Conservation (phyloP, 2,113 vertebrate species). For the Hipposideros armiger region DNA sequence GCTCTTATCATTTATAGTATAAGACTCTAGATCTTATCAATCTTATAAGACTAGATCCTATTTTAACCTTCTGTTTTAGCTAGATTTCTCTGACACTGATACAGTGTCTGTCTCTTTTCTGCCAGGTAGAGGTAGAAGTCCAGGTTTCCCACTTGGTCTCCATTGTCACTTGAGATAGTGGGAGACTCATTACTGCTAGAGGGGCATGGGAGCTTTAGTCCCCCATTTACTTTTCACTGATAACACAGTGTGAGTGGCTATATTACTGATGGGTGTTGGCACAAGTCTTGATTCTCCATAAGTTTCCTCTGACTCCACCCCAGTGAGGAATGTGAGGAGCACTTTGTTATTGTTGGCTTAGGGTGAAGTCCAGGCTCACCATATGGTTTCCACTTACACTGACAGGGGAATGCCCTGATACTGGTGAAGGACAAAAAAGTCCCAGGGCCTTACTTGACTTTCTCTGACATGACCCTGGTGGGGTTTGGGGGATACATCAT, state of each 20-base stretch:
- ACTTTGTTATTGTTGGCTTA: background rate
- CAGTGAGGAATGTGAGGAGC: rapidly evolving
- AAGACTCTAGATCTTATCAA: background rate
- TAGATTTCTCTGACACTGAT: background rate
- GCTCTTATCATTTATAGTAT: background rate
- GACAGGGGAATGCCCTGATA: background rate
- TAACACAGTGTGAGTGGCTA: background rate
- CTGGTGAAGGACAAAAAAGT: background rate
- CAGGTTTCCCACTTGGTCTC: background rate
- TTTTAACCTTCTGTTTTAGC: background rate
- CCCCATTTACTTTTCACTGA: background rate
- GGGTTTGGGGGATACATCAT: background rate
- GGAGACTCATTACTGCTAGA: background rate
- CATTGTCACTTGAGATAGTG: background rate
- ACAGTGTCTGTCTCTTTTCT: background rate
- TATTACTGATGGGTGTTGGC: background rate
- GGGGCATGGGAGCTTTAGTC: background rate
- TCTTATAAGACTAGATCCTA: background rate
- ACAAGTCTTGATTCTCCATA: background rate
- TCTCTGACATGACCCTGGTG: background rate
- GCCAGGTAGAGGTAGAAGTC: background rate
- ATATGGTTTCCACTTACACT: background rate
- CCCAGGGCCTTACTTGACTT: background rate
- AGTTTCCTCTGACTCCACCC: background rate
- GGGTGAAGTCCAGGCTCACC: background rate